Evolutionary conservation across 2,797 vertebrate species (phyloP).

Genomic region (Novumbra hubbsi): DNA sequence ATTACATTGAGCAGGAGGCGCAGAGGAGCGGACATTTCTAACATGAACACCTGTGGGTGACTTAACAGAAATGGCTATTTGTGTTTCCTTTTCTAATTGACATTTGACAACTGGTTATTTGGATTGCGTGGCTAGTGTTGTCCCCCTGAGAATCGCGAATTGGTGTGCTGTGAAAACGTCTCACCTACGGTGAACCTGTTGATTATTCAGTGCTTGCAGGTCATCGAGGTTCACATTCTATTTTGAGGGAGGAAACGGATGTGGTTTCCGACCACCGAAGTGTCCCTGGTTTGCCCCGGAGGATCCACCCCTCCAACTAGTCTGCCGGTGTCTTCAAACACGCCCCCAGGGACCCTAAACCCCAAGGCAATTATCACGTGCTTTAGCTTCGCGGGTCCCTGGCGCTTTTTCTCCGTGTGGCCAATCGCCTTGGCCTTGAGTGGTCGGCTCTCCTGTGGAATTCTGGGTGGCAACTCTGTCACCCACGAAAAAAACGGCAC

Average conservation of each 20-base stretch:
- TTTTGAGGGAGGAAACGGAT: slow-evolving; percentile 45
- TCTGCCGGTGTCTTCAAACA: slow-evolving; percentile 63
- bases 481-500: slow-evolving; percentile 71
- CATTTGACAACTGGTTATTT: neutral
- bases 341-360: slow-evolving; percentile 65
- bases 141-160: too few relatives aligned
- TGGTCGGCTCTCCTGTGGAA: slow-evolving; percentile 62
- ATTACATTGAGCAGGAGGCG: neutral
- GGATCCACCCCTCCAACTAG: slow-evolving; percentile 58
- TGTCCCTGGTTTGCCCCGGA: slow-evolving; percentile 43
- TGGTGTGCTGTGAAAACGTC: too few relatives aligned
- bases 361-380: slow-evolving; percentile 65
- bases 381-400: slow-evolving; percentile 40
- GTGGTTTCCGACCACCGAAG: slow-evolving; percentile 59
- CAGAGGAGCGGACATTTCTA: neutral
- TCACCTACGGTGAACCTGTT: neutral
- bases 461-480: slow-evolving; percentile 82
- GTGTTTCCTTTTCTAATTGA: neutral
- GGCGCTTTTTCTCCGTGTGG: neutral
- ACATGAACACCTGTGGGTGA: neutral
- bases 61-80: neutral
- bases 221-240: slow-evolving; percentile 2
- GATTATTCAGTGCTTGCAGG: neutral
- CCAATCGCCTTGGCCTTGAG: slow-evolving; percentile 65
- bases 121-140: neutral